Conservation (phyloP, 2,888 invertebrate species). For the Eupithecia subfuscata region DNA sequence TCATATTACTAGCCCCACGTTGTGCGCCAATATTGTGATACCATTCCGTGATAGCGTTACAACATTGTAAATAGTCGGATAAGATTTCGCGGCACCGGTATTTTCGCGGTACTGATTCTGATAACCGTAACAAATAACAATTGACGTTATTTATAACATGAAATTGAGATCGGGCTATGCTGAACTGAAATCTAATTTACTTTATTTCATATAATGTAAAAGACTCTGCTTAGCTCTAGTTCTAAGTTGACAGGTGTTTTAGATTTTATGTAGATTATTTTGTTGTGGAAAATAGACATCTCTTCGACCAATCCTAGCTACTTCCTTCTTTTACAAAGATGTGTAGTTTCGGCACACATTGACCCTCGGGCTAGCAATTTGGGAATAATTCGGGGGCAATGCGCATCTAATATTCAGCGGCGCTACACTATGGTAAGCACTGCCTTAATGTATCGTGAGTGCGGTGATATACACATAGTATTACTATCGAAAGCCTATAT, state of each 20-base stretch:
- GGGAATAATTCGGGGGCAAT: slow-evolving; percentile 50
- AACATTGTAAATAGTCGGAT: neutral
- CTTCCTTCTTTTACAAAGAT: too few relatives aligned
- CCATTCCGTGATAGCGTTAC: neutral
- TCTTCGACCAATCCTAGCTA: slow-evolving; percentile 20
- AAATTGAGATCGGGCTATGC: neutral
- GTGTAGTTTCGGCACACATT: slow-evolving; percentile 35
- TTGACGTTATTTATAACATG: neutral
- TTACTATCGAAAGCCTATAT: neutral
- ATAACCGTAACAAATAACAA: neutral
- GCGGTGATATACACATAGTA: neutral
- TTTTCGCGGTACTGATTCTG: too few relatives aligned
- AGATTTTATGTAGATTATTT: too few relatives aligned
- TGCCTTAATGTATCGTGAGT: slow-evolving; percentile 19
- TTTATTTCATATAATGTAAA: too few relatives aligned
- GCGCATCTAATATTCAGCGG: slow-evolving; percentile 53
- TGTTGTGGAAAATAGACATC: too few relatives aligned
- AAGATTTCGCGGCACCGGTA: neutral
- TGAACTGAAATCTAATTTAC: neutral
- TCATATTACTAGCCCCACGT: neutral
- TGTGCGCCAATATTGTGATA: neutral
- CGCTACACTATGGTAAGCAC: slow-evolving; percentile 42
- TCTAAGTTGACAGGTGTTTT: too few relatives aligned
- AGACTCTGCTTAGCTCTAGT: too few relatives aligned
- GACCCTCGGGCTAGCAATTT: too few relatives aligned